A percentile compares a stretch with the other conserved stretches of the same genome.
Evolutionary conservation across 1,140 invertebrate genomes (phyloP).

Genomic region (Holcopasites calliopsidis): DNA sequence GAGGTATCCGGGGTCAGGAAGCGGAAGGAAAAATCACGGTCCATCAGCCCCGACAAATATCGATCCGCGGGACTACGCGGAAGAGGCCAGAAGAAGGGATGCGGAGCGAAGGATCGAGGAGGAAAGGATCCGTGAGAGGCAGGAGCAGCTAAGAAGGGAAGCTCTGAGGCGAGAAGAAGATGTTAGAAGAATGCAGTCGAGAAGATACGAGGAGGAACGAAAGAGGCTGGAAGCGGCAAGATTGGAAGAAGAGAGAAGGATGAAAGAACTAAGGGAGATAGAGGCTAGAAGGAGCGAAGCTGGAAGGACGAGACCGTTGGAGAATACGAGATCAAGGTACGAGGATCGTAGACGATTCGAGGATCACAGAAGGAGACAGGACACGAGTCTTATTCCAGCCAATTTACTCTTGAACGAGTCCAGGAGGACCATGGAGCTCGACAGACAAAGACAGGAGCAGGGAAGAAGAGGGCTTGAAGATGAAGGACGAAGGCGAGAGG

Average conservation of each 20-base stretch:
- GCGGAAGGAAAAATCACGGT: slow-evolving; percentile 49
- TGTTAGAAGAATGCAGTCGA: slow-evolving; percentile 44
- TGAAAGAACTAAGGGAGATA: slow-evolving; percentile 21
- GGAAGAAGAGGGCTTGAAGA: slow-evolving; percentile 41
- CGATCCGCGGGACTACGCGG: slow-evolving; percentile 22
- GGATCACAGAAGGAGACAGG: slow-evolving; percentile 38
- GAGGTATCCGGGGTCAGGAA: slow-evolving; percentile 14
- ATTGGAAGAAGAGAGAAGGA: slow-evolving; percentile 46
- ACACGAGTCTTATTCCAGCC: slow-evolving; percentile 38
- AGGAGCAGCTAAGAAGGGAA: slow-evolving; percentile 33
- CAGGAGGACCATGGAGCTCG: slow-evolving; percentile 20
- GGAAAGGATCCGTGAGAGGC: slow-evolving; percentile 34
- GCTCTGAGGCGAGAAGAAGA: slow-evolving; percentile 56
- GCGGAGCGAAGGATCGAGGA: slow-evolving; percentile 15
- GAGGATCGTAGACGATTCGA: slow-evolving; percentile 29
- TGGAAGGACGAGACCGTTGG: neutral
- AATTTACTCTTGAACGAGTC: slow-evolving; percentile 36
- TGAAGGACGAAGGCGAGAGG: slow-evolving; percentile 31
- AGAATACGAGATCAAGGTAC: slow-evolving; percentile 4
- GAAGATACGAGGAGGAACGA: slow-evolving; percentile 59
- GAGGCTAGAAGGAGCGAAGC: slow-evolving; percentile 12
- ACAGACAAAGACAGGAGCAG: slow-evolving; percentile 39
- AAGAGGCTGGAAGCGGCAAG: slow-evolving; percentile 37
- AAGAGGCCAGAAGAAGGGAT: slow-evolving; percentile 28
- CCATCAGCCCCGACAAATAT: slow-evolving; percentile 58